Percentiles rank a stretch among this genome's conserved stretches.
phyloP scores from a whole-genome alignment of 2,888 invertebrate species.

The Cetonia aurata region DNA sequence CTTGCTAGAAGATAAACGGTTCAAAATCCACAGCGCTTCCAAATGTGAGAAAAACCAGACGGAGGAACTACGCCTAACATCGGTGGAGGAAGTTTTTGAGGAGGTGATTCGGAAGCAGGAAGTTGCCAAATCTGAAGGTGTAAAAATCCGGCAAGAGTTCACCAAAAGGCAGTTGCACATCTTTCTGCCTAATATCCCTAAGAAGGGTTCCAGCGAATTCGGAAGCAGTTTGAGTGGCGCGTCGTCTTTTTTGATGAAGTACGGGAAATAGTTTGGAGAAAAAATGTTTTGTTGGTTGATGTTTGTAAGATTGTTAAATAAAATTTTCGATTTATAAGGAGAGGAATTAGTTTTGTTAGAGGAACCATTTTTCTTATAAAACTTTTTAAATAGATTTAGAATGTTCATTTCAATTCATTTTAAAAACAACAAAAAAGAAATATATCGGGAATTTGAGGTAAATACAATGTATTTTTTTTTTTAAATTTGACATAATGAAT shows the following conservation, averaged over 20 bases:
- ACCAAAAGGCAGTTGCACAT: constrained; percentile 79
- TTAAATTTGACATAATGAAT: too few species aligned
- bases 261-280: constrained; percentile 6
- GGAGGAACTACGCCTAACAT: background rate
- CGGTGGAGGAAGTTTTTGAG: constrained; percentile 17
- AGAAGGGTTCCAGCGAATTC: constrained; percentile 62
- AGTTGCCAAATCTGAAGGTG: background rate
- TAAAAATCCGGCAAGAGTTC: constrained; percentile 34
- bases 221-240: constrained; percentile 58
- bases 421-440: too few species aligned
- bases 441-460: too few species aligned
- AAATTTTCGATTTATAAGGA: too few species aligned
- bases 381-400: too few species aligned
- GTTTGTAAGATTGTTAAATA: too few species aligned
- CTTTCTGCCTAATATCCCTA: constrained; percentile 78
- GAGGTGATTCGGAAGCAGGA: constrained; percentile 7
- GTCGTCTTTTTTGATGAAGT: constrained; percentile 46
- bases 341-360: too few species aligned
- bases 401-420: too few species aligned
- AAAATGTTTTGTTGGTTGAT: background rate
- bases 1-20: constrained; percentile 25
- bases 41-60: constrained; percentile 17
- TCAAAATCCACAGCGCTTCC: constrained; percentile 27
- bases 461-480: too few species aligned
- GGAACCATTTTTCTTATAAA: too few species aligned